Evolutionary conservation across 2,797 vertebrate species (phyloP), one percentile per base, ranked within the genome.

Genomic region (Brachyalestes nurse): DNA sequence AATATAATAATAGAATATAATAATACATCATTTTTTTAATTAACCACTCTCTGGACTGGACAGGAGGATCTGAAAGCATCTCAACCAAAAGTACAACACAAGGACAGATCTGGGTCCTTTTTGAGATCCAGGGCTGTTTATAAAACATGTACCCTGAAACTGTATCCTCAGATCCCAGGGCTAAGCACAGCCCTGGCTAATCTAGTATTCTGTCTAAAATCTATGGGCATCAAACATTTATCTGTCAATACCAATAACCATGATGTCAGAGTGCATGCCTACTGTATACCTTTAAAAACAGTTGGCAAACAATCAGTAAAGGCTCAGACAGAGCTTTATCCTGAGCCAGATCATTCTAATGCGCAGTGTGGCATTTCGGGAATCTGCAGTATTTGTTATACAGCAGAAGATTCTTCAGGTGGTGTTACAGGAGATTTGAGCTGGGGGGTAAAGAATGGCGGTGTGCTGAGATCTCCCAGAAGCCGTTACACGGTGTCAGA

Each of bases 381-480:
- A 94, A 94, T 93, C 90, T 88, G 84, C 87, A 89, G 91, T 85
- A 92, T 93, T 87, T 83, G 51, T 82, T 83, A 84, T 88, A 82
- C 79, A 90, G 84, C 28, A 38, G 16, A 64, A 38, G 76, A 34
- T 61, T 25, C 51, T 3, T 65, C 62, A 65, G 47, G n/a, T 65
- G 78, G 69, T 72, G 19, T 58, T 64, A 79, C 53, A 61, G 60
- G 53, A 62, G 23, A 64, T 79, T 21, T 53, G 77, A 53, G 28
- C 19, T 21, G 25, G 14, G 40, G n/a, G 16, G 17, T 25, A 66
- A 60, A 73, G 28, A 64, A 53, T 66, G 67, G 65, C 8, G 58
- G 28, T 25, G 38, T 10, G 0, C 45, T 47, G 71, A 61, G 69
- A 55, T 72, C 76, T 64, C 55, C 2, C 51, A 58, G 55, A 58